These are phyloP conservation scores for Bombus superbus DNA, from an alignment of 1,140 invertebrate species.

Conservation along the genomic window DNA sequence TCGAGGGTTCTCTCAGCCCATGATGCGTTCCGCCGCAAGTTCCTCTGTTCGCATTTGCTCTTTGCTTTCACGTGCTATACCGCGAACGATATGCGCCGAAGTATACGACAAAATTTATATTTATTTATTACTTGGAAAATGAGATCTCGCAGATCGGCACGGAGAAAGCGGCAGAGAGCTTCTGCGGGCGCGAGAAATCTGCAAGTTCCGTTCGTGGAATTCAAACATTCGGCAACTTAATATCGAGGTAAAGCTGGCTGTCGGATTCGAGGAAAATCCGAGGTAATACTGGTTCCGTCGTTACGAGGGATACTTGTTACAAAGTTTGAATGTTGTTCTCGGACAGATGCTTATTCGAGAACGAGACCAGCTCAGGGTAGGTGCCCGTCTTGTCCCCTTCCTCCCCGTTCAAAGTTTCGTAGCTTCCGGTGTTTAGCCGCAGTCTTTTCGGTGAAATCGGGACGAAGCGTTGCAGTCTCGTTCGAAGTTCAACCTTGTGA, in stretches of 20 bases:
- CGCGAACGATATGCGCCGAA: not conserved
- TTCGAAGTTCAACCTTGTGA: not conserved
- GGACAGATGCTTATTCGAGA: constrained; percentile 51
- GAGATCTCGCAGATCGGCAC: not conserved
- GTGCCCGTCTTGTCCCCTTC: not conserved
- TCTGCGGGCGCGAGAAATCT: not conserved
- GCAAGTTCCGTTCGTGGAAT: not conserved
- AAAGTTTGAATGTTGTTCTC: constrained; percentile 52
- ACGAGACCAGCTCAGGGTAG: constrained; percentile 20
- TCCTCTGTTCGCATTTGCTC: not conserved
- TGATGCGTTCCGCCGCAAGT: not conserved
- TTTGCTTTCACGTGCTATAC: not conserved
- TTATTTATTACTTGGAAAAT: not conserved
- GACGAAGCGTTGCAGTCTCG: no score
- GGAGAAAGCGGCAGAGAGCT: not conserved
- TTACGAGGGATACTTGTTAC: constrained; percentile 44
- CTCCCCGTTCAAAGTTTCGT: constrained; percentile 34
- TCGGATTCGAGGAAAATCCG: constrained; percentile 35
- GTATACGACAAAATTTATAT: not conserved
- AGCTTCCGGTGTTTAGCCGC: constrained; percentile 45
- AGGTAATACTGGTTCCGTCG: constrained; percentile 36
- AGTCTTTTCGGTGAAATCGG: constrained; percentile 24
- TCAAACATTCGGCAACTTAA: not conserved
- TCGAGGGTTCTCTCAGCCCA: not conserved
- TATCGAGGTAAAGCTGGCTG: constrained; percentile 17